These are phyloP conservation scores for Bedellia somnulentella DNA, from an alignment of 2,888 invertebrate species.

Conservation along the genomic window DNA sequence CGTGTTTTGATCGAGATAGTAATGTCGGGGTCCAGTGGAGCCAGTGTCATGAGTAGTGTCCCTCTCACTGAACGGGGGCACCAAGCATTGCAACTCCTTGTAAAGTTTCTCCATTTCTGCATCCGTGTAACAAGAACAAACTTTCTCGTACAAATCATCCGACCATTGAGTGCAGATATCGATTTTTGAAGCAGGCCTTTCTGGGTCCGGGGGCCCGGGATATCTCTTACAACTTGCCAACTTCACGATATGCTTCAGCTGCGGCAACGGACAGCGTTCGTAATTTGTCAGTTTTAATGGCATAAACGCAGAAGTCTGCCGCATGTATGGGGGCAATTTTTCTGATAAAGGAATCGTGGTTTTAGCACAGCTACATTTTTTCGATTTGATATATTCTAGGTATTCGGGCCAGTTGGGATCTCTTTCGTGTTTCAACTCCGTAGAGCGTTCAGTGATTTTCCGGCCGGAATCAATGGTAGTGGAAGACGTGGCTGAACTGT, in stretches of 20 bases:
- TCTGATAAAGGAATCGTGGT: slow-evolving; percentile 28
- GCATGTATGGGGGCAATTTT: slow-evolving; percentile 40
- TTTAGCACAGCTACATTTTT: slow-evolving; percentile 26
- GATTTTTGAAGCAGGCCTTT: no score
- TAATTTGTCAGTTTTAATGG: slow-evolving; percentile 27
- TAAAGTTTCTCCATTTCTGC: slow-evolving; percentile 13
- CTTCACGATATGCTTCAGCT: slow-evolving; percentile 24
- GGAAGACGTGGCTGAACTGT: slow-evolving; percentile 7
- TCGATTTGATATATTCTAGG: slow-evolving; percentile 22
- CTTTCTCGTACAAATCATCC: slow-evolving; percentile 19
- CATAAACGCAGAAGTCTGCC: slow-evolving; percentile 24
- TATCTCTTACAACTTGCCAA: slow-evolving; percentile 17
- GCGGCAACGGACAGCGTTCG: slow-evolving; percentile 22
- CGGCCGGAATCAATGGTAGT: slow-evolving; percentile 14
- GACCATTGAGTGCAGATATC: slow-evolving; percentile 26
- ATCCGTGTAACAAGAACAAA: slow-evolving; percentile 35
- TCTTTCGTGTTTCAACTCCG: slow-evolving; percentile 23
- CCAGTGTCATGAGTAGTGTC: background rate
- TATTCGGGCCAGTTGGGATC: slow-evolving; percentile 40
- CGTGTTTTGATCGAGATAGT: background rate
- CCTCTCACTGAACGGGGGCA: background rate
- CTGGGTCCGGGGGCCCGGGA: slow-evolving; percentile 10
- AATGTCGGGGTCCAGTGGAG: no score
- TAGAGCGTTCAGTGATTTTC: slow-evolving; percentile 17
- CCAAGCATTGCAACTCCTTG: background rate